These are phyloP conservation scores for Macrochelys suwanniensis DNA, from an alignment of 2,797 vertebrate genomes.

Conservation along the genomic window DNA sequence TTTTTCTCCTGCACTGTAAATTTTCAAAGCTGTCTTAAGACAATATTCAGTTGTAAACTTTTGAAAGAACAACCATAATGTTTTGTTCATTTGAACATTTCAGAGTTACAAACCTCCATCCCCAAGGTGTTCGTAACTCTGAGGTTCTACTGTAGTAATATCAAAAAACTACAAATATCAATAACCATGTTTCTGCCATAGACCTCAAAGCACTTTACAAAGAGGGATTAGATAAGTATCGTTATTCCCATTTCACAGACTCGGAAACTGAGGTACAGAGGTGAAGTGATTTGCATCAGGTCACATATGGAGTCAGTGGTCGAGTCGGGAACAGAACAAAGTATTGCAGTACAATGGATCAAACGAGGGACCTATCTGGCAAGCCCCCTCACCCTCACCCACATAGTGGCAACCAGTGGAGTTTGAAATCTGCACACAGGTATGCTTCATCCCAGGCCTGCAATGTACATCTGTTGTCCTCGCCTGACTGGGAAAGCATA, in stretches of 20 bases:
- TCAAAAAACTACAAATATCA: no score
- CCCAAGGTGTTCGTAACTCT: no score
- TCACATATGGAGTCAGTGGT: accelerated
- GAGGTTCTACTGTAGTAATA: no score
- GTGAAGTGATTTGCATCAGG: neutral
- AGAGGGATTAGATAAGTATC: accelerated
- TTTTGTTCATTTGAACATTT: no score
- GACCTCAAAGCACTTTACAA: neutral
- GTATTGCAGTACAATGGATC: accelerated
- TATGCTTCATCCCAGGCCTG: neutral
- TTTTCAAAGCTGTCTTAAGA: no score
- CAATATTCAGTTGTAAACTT: no score
- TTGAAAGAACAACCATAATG: no score
- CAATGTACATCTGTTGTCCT: neutral
- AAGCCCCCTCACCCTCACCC: neutral
- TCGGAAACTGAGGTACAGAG: neutral
- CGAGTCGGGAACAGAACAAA: accelerated
- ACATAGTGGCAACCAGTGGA: neutral
- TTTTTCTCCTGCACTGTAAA: no score
- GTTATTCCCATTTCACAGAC: neutral
- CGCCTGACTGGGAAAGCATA: neutral
- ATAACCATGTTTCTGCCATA: neutral
- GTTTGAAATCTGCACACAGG: neutral
- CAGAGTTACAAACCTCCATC: no score
- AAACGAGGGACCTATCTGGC: neutral